These are phyloP conservation scores for Knipowitschia caucasica DNA, from an alignment of 2,797 vertebrate species.

Conservation along the genomic window DNA sequence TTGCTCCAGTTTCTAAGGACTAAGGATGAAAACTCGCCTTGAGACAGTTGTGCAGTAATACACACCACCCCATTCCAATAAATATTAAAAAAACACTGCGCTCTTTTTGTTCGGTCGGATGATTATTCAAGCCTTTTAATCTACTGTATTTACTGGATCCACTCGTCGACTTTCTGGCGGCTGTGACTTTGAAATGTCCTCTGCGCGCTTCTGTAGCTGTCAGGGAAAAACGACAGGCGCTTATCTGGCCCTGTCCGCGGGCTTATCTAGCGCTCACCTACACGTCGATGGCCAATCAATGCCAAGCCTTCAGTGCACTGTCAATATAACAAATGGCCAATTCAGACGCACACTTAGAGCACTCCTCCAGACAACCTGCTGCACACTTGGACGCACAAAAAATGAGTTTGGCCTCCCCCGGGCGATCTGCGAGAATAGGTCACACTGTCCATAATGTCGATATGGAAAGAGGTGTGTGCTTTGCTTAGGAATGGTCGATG, in stretches of 20 bases:
- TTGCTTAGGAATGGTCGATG: neutral
- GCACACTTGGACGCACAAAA: constrained; percentile 5
- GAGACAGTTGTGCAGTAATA: too few species aligned
- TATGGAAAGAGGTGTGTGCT: neutral
- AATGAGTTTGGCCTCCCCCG: constrained; percentile 3
- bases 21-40: too few species aligned
- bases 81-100: too few species aligned
- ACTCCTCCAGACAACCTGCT: constrained; percentile 33
- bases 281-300: constrained; percentile 74
- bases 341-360: constrained; percentile 47
- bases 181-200: constrained; percentile 69
- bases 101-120: neutral
- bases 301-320: constrained; percentile 54
- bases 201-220: constrained; percentile 37
- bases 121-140: neutral
- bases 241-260: constrained; percentile 63
- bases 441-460: constrained; percentile 1
- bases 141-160: neutral
- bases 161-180: constrained; percentile 55
- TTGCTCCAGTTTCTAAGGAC: too few species aligned
- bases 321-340: constrained; percentile 70
- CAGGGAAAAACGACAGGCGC: constrained; percentile 55
- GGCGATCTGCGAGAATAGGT: neutral
- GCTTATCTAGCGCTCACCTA: constrained; percentile 72
- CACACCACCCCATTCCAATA: too few species aligned